Evolutionary conservation across 2,797 vertebrate genomes (phyloP).

Genomic region (Eospalax fontanierii): DNA sequence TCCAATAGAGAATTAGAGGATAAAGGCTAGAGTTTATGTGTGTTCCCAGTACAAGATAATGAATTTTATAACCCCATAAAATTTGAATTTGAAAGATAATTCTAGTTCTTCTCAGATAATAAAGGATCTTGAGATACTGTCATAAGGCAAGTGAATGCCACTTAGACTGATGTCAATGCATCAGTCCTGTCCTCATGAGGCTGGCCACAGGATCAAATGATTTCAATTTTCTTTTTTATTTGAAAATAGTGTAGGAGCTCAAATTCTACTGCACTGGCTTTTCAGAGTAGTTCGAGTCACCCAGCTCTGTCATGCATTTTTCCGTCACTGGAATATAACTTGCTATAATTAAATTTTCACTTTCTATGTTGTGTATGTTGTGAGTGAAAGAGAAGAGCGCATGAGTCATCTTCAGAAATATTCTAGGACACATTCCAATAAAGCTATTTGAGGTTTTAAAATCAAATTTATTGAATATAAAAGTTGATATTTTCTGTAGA

Average conservation of each 20-base stretch:
- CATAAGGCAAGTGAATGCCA: not conserved
- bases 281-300: not conserved
- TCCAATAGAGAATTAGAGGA: not conserved
- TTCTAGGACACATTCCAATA: slow-evolving; percentile 50
- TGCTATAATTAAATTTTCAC: slow-evolving; percentile 20
- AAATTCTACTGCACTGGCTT: not conserved
- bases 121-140: not conserved
- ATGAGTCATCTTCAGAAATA: slow-evolving; percentile 50
- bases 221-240: not conserved
- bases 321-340: not conserved
- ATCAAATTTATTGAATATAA: slow-evolving; percentile 58
- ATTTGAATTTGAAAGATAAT: not conserved
- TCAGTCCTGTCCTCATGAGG: not conserved
- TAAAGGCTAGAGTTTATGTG: not conserved
- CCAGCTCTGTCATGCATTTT: not conserved
- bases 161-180: not conserved
- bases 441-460: slow-evolving; percentile 54
- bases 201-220: not conserved
- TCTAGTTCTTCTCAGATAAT: not conserved
- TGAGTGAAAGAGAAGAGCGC: not conserved
- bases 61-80: not conserved
- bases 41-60: not conserved
- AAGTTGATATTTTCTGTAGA: slow-evolving; percentile 27
- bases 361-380: not conserved
- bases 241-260: not conserved